These are phyloP conservation scores for Macroramphosus scolopax DNA, from an alignment of 2,797 vertebrate species.

Conservation along the genomic window DNA sequence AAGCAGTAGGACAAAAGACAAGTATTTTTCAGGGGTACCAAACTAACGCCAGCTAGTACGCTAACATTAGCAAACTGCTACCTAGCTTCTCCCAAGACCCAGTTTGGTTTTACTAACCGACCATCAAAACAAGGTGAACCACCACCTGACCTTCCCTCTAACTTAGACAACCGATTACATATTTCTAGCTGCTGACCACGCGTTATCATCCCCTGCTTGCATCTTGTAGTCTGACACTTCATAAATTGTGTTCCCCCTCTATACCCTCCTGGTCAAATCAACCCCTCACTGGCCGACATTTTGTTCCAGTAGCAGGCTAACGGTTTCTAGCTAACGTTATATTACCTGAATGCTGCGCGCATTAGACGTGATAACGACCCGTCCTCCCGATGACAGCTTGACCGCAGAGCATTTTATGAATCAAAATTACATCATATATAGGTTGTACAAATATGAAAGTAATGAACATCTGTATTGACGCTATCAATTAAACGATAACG, in stretches of 20 bases:
- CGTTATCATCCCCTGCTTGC: background rate
- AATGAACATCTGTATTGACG: background rate
- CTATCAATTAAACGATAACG: slow-evolving; percentile 8
- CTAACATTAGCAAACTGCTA: slow-evolving; percentile 44
- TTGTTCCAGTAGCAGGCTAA: slow-evolving; percentile 75
- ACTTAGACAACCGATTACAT: slow-evolving; percentile 1
- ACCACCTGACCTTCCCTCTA: slow-evolving; percentile 46
- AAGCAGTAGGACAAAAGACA: background rate
- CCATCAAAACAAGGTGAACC: slow-evolving; percentile 52
- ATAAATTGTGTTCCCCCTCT: slow-evolving; percentile 32
- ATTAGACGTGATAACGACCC: slow-evolving; percentile 27
- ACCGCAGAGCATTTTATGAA: slow-evolving; percentile 15
- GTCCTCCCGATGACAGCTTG: slow-evolving; percentile 57
- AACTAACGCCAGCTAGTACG: slow-evolving; percentile 20
- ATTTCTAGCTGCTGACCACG: slow-evolving; percentile 14
- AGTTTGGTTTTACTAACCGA: slow-evolving; percentile 16
- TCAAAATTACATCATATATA: background rate
- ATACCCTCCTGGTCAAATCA: slow-evolving; percentile 55
- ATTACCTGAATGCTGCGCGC: slow-evolving; percentile 54
- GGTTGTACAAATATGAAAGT: background rate
- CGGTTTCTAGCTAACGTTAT: slow-evolving; percentile 49
- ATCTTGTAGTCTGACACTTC: slow-evolving; percentile 13
- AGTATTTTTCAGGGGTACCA: slow-evolving; percentile 8
- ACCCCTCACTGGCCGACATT: slow-evolving; percentile 78
- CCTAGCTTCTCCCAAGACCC: slow-evolving; percentile 37